These are phyloP conservation scores for Heliothis subflexa DNA, from an alignment of 1,140 invertebrate genomes.

Conservation along the genomic window DNA sequence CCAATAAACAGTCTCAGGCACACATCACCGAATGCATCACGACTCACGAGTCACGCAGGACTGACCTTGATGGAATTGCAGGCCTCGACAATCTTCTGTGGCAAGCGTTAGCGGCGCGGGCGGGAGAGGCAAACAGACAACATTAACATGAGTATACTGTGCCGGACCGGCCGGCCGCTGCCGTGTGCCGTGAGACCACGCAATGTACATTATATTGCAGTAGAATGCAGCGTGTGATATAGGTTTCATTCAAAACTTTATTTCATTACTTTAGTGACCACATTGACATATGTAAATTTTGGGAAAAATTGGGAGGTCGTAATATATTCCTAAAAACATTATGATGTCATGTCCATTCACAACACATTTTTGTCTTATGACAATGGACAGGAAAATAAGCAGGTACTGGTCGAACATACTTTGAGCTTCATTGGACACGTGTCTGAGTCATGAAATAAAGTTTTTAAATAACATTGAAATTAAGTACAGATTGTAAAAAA, in stretches of 20 bases:
- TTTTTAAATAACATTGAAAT: conserved; percentile 17
- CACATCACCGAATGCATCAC: conserved; percentile 39
- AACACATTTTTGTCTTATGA: background rate
- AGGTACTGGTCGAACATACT: too few relatives aligned
- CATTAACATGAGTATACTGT: conserved; percentile 57
- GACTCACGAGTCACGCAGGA: conserved; percentile 55
- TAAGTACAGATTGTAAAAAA: conserved; percentile 12
- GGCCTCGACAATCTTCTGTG: conserved; percentile 96
- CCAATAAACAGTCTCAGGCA: conserved; percentile 53
- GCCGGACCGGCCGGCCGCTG: background rate
- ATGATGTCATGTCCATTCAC: too few relatives aligned
- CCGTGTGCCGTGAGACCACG: background rate
- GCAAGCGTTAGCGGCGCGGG: conserved; percentile 75
- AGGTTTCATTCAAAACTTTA: background rate
- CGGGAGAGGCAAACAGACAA: conserved; percentile 80
- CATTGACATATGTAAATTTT: too few relatives aligned
- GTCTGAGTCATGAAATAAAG: conserved; percentile 24
- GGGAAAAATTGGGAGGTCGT: too few relatives aligned
- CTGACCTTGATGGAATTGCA: conserved; percentile 96
- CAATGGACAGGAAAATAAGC: background rate
- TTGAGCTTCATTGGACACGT: too few relatives aligned
- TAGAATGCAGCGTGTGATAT: background rate
- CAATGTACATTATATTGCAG: background rate
- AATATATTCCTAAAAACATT: too few relatives aligned
- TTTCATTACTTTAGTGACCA: background rate